Evolutionary conservation across 2,113 vertebrate species (phyloP).

Genomic region (Pangasianodon hypophthalmus): DNA sequence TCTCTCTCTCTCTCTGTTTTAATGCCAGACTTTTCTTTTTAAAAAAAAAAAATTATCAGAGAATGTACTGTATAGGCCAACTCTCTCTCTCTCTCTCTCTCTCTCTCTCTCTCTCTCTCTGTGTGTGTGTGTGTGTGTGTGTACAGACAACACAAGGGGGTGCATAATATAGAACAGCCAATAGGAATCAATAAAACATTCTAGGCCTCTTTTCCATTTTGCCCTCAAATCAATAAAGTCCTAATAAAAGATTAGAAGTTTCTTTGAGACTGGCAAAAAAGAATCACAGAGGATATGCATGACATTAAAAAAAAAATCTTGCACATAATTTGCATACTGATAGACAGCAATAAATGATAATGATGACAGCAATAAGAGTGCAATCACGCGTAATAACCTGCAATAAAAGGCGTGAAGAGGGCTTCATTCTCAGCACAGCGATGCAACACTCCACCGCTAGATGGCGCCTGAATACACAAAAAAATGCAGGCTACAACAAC

Average conservation of each 20-base stretch:
- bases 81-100: too few relatives aligned
- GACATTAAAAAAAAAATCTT: neutral
- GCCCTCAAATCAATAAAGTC: neutral
- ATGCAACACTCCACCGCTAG: neutral
- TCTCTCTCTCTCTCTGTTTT: too few relatives aligned
- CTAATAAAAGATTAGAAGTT: neutral
- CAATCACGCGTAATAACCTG: neutral
- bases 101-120: too few relatives aligned
- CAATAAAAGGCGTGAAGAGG: neutral
- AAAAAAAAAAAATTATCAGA: too few relatives aligned
- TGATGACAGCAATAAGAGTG: neutral
- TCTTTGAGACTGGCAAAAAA: neutral
- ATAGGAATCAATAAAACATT: neutral
- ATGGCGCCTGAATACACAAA: neutral
- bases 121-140: neutral
- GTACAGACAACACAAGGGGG: neutral
- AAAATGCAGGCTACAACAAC: neutral
- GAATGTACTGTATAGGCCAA: too few relatives aligned
- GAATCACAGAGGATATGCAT: neutral
- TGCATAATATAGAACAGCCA: neutral
- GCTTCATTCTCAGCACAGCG: neutral
- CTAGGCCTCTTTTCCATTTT: neutral
- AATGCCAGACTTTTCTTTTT: too few relatives aligned
- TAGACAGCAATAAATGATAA: neutral
- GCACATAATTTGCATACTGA: neutral